Conservation (phyloP, 1,140 invertebrate species). For the Drosophila parvula region DNA sequence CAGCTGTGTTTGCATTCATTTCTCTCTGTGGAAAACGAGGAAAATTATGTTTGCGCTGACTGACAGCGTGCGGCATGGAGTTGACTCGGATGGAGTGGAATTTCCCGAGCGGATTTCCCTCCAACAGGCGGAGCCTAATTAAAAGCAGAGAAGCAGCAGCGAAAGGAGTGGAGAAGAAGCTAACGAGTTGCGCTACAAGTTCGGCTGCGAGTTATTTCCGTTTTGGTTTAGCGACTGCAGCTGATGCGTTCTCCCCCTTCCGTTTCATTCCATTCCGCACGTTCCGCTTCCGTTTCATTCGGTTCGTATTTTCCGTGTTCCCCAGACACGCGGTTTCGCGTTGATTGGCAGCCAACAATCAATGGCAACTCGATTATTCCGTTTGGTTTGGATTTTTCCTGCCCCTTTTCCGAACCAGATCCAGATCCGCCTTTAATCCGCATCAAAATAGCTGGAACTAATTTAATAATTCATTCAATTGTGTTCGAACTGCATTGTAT, state of each 20-base stretch:
- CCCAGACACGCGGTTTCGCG: constrained; percentile 8
- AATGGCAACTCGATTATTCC: constrained; percentile 36
- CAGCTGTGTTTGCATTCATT: no score
- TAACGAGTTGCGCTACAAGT: background rate
- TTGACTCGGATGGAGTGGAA: background rate
- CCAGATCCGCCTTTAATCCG: constrained; percentile 3
- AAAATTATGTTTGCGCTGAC: background rate
- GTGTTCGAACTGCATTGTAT: background rate
- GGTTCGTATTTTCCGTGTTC: constrained; percentile 18
- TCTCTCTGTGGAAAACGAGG: background rate
- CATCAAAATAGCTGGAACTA: constrained; percentile 30
- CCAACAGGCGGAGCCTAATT: constrained; percentile 6
- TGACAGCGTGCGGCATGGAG: background rate
- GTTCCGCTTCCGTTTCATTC: background rate
- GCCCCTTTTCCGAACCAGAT: background rate
- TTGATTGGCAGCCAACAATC: constrained; percentile 36
- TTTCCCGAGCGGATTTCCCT: constrained; percentile 13
- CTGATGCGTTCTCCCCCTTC: constrained; percentile 16
- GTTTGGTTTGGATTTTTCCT: constrained; percentile 3
- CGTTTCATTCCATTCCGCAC: background rate
- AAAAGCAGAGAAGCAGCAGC: constrained; percentile 11
- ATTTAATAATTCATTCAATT: constrained; percentile 43
- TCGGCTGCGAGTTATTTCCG: constrained; percentile 16
- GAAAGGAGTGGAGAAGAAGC: background rate
- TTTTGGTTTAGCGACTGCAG: constrained; percentile 15